Conservation (phyloP, 2,888 invertebrate genomes). For the Galeruca laticollis region DNA sequence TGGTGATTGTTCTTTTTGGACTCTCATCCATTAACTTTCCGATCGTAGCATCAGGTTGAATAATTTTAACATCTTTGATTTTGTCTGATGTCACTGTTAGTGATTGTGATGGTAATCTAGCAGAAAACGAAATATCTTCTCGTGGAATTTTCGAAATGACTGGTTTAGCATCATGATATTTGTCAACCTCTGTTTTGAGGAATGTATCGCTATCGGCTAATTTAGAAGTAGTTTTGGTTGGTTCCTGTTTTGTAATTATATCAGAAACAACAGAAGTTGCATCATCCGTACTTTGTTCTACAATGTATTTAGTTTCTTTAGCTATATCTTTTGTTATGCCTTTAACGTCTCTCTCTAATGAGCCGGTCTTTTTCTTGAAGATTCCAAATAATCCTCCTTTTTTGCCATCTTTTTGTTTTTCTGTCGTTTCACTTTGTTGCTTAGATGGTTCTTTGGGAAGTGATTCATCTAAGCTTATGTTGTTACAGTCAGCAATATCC, state of each 20-base stretch:
- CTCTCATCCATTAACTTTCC: conserved; percentile 30
- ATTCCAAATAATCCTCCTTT: conserved; percentile 36
- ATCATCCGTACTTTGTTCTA: conserved; percentile 32
- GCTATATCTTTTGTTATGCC: conserved; percentile 20
- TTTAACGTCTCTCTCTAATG: conserved; percentile 42
- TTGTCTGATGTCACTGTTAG: background rate
- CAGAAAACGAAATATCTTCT: conserved; percentile 1
- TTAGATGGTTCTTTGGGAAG: background rate
- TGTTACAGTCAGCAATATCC: too few relatives aligned
- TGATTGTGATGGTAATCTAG: background rate
- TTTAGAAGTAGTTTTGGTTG: background rate
- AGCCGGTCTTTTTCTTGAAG: conserved; percentile 46
- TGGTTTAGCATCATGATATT: conserved; percentile 51
- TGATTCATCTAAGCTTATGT: conserved; percentile 2
- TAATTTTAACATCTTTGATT: background rate
- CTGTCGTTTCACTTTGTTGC: background rate
- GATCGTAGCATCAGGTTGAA: background rate
- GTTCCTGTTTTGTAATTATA: background rate
- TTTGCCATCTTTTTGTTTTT: conserved; percentile 35
- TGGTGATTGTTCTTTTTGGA: conserved; percentile 35
- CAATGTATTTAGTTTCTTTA: conserved; percentile 38
- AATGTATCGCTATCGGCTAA: conserved; percentile 47
- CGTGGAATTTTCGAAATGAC: too few relatives aligned
- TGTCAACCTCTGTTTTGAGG: conserved; percentile 47
- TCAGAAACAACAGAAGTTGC: background rate